phyloP scores from a whole-genome alignment of 1,140 invertebrate species.

The Drosophila nikananu region DNA sequence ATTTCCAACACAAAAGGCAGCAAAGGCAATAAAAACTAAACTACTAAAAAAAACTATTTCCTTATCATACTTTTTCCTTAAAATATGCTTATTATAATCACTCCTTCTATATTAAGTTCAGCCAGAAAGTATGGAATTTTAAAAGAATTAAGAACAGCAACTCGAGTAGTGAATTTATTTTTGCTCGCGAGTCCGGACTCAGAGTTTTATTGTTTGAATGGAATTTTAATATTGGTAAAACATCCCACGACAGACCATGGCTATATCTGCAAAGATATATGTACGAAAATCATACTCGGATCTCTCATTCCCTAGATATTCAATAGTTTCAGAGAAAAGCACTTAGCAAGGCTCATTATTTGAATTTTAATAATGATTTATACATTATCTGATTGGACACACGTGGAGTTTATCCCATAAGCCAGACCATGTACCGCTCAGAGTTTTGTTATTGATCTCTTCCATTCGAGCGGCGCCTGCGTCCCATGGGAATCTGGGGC shows the following conservation, averaged over 20 bases:
- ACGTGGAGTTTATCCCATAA: neutral
- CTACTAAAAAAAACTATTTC: too few species aligned
- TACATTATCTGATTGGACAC: neutral
- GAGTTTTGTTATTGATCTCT: neutral
- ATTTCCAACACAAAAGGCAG: too few species aligned
- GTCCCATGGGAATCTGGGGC: conserved; percentile 3
- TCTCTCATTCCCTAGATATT: too few species aligned
- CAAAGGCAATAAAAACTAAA: too few species aligned
- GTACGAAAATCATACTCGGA: neutral
- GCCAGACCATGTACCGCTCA: neutral
- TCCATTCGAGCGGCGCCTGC: conserved; percentile 7
- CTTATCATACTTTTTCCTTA: too few species aligned
- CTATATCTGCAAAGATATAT: neutral
- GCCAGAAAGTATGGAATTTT: neutral
- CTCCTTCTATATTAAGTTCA: too few species aligned
- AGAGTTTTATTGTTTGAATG: too few species aligned
- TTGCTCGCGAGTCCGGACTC: neutral
- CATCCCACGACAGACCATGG: neutral
- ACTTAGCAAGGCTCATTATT: neutral
- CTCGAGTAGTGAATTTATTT: neutral
- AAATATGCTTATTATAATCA: too few species aligned
- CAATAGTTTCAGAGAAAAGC: neutral
- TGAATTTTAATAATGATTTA: neutral
- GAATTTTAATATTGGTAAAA: neutral
- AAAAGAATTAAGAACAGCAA: neutral